These are phyloP conservation scores for Eupsilia transversa DNA, from an alignment of 2,888 invertebrate species.

Conservation along the genomic window DNA sequence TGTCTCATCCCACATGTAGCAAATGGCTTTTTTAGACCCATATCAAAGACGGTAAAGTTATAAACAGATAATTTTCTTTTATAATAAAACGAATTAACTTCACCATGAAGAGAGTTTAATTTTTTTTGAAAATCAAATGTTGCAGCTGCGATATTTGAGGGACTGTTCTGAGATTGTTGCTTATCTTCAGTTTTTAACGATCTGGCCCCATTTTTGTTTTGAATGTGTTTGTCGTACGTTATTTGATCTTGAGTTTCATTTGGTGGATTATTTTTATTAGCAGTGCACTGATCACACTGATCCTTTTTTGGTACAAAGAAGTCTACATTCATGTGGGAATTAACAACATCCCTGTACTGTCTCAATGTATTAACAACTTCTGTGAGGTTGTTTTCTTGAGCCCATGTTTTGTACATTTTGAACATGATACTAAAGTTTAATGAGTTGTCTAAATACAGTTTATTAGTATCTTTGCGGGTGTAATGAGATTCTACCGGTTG, in stretches of 20 bases:
- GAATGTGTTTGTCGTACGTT: constrained; percentile 11
- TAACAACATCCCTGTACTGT: neutral
- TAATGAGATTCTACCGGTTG: constrained; percentile 5
- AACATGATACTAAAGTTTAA: constrained; percentile 21
- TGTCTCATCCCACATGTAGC: neutral
- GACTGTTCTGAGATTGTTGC: constrained; percentile 9
- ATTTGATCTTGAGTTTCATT: no score
- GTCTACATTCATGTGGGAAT: no score
- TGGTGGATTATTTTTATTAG: neutral
- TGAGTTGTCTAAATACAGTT: constrained; percentile 19
- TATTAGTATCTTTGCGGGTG: neutral
- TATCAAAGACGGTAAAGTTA: neutral
- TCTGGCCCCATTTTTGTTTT: constrained; percentile 22
- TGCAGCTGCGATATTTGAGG: constrained; percentile 10
- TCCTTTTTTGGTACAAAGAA: no score
- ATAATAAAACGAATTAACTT: neutral
- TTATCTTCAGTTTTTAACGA: constrained; percentile 20
- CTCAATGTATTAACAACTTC: constrained; percentile 3
- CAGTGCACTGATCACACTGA: neutral
- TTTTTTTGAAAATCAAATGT: constrained; percentile 14
- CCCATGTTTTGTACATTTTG: constrained; percentile 20
- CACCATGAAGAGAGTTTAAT: neutral
- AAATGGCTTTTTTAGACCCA: constrained; percentile 4
- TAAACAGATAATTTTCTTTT: constrained; percentile 4
- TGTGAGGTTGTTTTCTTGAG: constrained; percentile 19